Conservation (phyloP, 2,797 vertebrate genomes). For the Tadarida brasiliensis region DNA sequence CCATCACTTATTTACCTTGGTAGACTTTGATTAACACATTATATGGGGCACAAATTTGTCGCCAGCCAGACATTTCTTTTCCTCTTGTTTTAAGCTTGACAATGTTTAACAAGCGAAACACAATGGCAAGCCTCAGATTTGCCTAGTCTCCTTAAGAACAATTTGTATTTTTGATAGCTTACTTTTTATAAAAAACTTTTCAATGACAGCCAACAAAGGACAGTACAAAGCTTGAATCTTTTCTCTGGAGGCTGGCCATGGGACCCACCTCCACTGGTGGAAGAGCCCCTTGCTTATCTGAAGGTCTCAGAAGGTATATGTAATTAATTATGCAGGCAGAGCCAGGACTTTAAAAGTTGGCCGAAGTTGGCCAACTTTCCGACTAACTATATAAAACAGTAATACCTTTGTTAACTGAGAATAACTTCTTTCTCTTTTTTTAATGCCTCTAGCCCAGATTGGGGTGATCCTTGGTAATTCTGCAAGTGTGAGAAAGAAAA, state of each 20-base stretch:
- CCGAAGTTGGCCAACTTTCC: conserved; percentile 44
- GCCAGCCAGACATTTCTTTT: conserved; percentile 65
- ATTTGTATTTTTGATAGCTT: neutral
- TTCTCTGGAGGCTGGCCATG: conserved; percentile 28
- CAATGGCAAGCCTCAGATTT: neutral
- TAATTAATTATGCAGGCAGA: conserved; percentile 41
- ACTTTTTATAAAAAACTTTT: conserved; percentile 34
- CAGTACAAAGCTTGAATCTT: conserved; percentile 41
- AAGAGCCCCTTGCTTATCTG: conserved; percentile 21
- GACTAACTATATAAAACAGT: conserved; percentile 43
- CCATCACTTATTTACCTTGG: conserved; percentile 7
- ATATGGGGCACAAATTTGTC: conserved; percentile 41
- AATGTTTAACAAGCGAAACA: conserved; percentile 55
- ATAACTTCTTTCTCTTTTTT: conserved; percentile 31
- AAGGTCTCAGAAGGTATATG: conserved; percentile 17
- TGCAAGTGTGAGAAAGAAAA: conserved; percentile 21
- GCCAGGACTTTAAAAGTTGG: conserved; percentile 19
- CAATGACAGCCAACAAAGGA: conserved; percentile 65
- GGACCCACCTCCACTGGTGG: conserved; percentile 43
- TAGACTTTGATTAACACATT: conserved; percentile 23
- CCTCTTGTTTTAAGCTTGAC: conserved; percentile 62
- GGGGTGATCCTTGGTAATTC: conserved; percentile 20
- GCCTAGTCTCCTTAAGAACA: conserved; percentile 21
- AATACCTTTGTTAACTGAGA: conserved; percentile 49
- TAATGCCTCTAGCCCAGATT: conserved; percentile 35